phyloP scores from a whole-genome alignment of 2,797 vertebrate species.

The Microctenopoma lineatum region DNA sequence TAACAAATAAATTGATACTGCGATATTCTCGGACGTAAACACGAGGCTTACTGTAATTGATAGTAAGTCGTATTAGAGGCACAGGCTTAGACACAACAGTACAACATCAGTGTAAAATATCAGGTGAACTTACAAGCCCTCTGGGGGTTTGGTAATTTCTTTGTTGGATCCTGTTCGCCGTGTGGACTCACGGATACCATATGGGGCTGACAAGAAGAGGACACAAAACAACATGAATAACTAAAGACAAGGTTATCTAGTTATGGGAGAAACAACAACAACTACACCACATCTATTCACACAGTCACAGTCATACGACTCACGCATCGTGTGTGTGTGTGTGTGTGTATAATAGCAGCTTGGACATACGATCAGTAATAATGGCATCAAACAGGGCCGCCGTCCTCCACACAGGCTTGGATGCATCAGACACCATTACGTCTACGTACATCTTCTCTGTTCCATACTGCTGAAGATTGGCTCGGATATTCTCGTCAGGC shows the following conservation, averaged over 20 bases:
- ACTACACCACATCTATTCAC: neutral
- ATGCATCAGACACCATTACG: constrained; percentile 93
- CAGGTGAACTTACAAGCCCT: constrained; percentile 85
- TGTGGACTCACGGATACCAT: constrained; percentile 96
- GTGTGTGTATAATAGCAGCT: neutral
- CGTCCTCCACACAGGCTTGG: constrained; percentile 91
- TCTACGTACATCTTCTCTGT: constrained; percentile 91
- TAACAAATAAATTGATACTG: too few relatives aligned
- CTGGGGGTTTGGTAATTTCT: constrained; percentile 84
- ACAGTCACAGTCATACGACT: neutral
- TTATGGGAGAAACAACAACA: neutral
- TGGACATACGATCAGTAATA: constrained; percentile 93
- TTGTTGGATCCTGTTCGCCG: constrained; percentile 93
- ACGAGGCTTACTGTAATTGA: neutral
- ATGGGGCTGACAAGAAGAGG: constrained; percentile 85
- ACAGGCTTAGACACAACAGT: neutral
- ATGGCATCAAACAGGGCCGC: constrained; percentile 91
- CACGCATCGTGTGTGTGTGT: neutral
- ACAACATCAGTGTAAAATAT: neutral
- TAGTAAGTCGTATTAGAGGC: neutral
- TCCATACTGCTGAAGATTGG: constrained; percentile 95
- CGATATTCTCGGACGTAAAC: neutral
- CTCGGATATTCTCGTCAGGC: constrained; percentile 97
- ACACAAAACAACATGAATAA: constrained; percentile 1
- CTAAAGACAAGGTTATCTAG: neutral